A percentile compares a stretch with the other conserved stretches of the same genome.
Conservation (phyloP, 2,888 invertebrate genomes). For the Drosophila niveifrons region DNA sequence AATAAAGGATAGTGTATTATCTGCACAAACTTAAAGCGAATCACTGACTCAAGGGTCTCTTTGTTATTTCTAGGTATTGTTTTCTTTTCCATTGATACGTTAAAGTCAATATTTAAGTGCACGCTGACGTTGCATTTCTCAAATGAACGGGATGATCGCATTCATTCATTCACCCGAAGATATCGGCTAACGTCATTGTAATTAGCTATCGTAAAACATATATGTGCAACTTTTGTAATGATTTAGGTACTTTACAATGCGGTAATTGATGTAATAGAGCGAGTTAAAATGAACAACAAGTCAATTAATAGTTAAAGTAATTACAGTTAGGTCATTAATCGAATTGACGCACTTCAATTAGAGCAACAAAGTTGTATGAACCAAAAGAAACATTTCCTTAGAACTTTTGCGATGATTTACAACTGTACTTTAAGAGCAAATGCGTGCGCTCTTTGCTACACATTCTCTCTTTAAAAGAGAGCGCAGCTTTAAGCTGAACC, state of each 20-base stretch:
- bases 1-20: neutral
- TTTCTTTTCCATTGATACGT: constrained; percentile 9
- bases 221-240: neutral
- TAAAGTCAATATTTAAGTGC: constrained; percentile 15
- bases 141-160: constrained; percentile 40
- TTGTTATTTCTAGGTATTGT: constrained; percentile 2
- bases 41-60: neutral
- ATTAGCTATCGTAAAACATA: constrained; percentile 7
- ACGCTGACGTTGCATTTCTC: constrained; percentile 19
- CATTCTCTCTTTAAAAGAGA: neutral
- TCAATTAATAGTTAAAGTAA: constrained; percentile 12
- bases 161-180: constrained; percentile 3
- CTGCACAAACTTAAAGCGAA: neutral
- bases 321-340: constrained; percentile 29
- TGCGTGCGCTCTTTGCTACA: neutral
- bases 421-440: constrained; percentile 38
- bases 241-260: neutral
- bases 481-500: constrained; percentile 21
- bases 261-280: constrained; percentile 17
- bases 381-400: constrained; percentile 20
- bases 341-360: constrained; percentile 28
- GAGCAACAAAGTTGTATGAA: neutral
- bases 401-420: constrained; percentile 37
- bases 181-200: constrained; percentile 12
- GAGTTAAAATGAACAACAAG: constrained; percentile 1